phyloP scores from a whole-genome alignment of 1,140 invertebrate species.

The Vanessa atalanta region DNA sequence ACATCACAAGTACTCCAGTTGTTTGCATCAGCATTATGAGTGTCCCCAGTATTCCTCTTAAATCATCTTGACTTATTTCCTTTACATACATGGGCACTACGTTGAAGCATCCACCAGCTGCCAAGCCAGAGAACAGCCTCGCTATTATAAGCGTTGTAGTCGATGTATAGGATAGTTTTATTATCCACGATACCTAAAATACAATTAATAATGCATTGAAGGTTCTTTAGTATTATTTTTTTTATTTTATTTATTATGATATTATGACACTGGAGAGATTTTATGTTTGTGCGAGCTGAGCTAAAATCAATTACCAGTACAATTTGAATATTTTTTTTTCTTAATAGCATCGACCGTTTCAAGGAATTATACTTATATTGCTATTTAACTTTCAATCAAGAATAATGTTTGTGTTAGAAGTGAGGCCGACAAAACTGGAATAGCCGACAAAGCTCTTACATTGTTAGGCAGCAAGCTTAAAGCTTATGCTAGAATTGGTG shows the following conservation, averaged over 20 bases:
- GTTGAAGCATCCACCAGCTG: constrained; percentile 42
- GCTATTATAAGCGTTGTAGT: constrained; percentile 26
- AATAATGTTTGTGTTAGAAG: too few relatives aligned
- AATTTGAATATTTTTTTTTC: too few relatives aligned
- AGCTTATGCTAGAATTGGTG: too few relatives aligned
- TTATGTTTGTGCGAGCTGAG: too few relatives aligned
- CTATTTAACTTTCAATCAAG: not conserved
- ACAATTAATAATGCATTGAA: not conserved
- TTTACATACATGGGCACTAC: constrained; percentile 45
- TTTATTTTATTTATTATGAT: too few relatives aligned
- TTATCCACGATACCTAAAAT: constrained; percentile 35
- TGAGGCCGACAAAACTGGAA: too few relatives aligned
- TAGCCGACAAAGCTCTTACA: too few relatives aligned
- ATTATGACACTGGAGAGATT: too few relatives aligned
- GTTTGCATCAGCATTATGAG: constrained; percentile 38
- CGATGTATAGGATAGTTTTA: constrained; percentile 30
- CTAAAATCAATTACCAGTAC: too few relatives aligned
- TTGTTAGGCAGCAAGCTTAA: too few relatives aligned
- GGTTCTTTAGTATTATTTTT: constrained; percentile 1
- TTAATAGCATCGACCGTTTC: too few relatives aligned
- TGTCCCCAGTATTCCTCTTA: constrained; percentile 43
- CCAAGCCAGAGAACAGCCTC: constrained; percentile 32
- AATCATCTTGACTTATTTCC: constrained; percentile 47
- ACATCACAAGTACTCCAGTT: constrained; percentile 65
- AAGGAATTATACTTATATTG: not conserved